These are phyloP conservation scores for Schizopygopsis malacanthus DNA, from an alignment of 2,797 vertebrate species.

Conservation along the genomic window DNA sequence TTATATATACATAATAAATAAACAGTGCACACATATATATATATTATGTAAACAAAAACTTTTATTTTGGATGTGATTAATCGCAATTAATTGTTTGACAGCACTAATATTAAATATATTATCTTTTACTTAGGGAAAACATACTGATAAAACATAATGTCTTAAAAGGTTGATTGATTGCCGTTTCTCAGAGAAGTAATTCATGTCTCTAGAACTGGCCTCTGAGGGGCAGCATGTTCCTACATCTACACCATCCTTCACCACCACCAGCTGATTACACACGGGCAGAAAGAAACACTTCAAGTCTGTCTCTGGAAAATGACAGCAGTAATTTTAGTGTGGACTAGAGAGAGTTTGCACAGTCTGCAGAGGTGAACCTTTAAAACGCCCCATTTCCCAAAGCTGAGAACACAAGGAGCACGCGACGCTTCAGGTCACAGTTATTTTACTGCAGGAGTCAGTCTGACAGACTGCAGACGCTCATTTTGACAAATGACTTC, in stretches of 20 bases:
- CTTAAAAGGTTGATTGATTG: neutral
- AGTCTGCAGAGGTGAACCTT: constrained; percentile 49
- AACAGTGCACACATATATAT: too few species aligned
- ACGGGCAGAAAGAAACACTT: constrained; percentile 34
- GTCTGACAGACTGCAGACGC: constrained; percentile 46
- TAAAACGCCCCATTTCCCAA: constrained; percentile 35
- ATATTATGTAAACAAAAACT: too few species aligned
- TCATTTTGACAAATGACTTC: constrained; percentile 58
- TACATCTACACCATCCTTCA: constrained; percentile 46
- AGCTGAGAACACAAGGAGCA: constrained; percentile 24
- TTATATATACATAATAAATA: too few species aligned
- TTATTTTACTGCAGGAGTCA: constrained; percentile 26
- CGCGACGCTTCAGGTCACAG: constrained; percentile 13
- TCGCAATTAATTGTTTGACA: too few species aligned
- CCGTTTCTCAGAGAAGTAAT: neutral
- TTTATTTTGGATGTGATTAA: too few species aligned
- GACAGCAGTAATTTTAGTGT: constrained; percentile 42
- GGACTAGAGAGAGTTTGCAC: constrained; percentile 38
- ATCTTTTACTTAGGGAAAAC: too few species aligned
- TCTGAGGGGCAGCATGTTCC: constrained; percentile 73
- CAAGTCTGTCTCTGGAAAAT: constrained; percentile 35
- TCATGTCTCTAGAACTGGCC: constrained; percentile 22
- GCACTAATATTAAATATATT: too few species aligned
- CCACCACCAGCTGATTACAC: constrained; percentile 6
- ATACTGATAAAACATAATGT: too few species aligned